Conservation (phyloP, 2,888 invertebrate species). For the Nymphalis urticae region DNA sequence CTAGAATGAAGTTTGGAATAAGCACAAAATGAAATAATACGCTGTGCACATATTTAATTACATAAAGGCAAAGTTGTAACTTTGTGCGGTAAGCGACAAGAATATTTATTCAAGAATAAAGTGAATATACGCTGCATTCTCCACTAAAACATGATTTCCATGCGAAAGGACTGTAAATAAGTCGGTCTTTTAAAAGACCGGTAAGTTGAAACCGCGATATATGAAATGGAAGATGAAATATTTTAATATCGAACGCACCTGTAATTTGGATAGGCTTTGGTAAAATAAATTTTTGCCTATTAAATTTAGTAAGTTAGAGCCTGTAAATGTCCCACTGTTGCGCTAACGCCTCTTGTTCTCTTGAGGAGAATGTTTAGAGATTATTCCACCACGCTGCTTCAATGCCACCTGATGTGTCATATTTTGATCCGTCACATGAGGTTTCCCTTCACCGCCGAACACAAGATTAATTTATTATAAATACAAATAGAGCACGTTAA, state of each 20-base stretch:
- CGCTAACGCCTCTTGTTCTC: too few relatives aligned
- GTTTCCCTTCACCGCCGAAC: too few relatives aligned
- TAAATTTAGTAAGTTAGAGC: not conserved
- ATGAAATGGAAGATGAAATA: conserved; percentile 27
- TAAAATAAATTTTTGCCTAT: not conserved
- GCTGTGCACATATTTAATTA: conserved; percentile 10
- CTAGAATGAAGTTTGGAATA: conserved; percentile 12
- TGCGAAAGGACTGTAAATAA: conserved; percentile 43
- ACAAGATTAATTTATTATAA: too few relatives aligned
- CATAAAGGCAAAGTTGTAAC: conserved; percentile 28
- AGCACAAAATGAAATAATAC: conserved; percentile 16
- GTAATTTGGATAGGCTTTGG: conserved; percentile 11
- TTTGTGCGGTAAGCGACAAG: conserved; percentile 29
- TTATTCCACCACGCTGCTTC: too few relatives aligned
- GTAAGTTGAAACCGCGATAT: conserved; percentile 36
- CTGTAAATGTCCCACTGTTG: too few relatives aligned
- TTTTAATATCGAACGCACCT: conserved; percentile 24
- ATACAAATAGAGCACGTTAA: too few relatives aligned
- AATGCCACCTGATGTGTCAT: too few relatives aligned
- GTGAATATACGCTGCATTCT: conserved; percentile 42
- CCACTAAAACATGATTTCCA: conserved; percentile 43
- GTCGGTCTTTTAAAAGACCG: conserved; percentile 38
- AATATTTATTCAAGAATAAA: conserved; percentile 42
- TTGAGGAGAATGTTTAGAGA: too few relatives aligned
- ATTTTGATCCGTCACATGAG: too few relatives aligned